Percentiles rank a stretch among this genome's conserved stretches.
Evolutionary conservation across 1,140 invertebrate genomes (phyloP).

Genomic region (Ostrea edulis): DNA sequence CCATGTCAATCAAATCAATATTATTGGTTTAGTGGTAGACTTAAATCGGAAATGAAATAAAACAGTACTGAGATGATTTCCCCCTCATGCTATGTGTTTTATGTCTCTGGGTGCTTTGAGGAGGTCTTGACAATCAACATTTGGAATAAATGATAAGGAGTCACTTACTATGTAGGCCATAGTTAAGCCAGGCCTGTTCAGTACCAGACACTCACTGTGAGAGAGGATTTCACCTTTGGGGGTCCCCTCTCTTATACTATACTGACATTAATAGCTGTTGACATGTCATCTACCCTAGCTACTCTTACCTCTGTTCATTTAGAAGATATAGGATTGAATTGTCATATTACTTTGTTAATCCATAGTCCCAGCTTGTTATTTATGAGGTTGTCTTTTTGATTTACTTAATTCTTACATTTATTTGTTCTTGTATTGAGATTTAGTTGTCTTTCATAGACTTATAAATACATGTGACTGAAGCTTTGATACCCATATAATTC

Average conservation of each 20-base stretch:
- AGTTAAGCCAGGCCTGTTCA: neutral
- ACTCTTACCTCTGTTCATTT: neutral
- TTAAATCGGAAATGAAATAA: neutral
- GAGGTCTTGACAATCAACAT: conserved; percentile 10
- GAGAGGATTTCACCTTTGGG: neutral
- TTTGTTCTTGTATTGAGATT: no score
- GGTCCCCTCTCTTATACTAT: neutral
- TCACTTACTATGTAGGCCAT: neutral
- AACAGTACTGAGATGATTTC: neutral
- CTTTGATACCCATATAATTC: no score
- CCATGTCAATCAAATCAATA: neutral
- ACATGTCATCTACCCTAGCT: neutral
- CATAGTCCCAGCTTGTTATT: neutral
- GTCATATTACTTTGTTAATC: no score
- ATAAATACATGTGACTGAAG: no score
- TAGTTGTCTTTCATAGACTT: no score
- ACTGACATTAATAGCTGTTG: neutral
- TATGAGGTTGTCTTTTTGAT: neutral
- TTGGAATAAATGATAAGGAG: neutral
- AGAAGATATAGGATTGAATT: neutral
- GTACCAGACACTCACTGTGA: neutral
- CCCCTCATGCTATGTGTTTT: neutral
- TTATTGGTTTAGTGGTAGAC: neutral
- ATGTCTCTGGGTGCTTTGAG: neutral
- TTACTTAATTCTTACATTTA: no score